phyloP scores from a whole-genome alignment of 2,113 vertebrate species.

The Limanda limanda region DNA sequence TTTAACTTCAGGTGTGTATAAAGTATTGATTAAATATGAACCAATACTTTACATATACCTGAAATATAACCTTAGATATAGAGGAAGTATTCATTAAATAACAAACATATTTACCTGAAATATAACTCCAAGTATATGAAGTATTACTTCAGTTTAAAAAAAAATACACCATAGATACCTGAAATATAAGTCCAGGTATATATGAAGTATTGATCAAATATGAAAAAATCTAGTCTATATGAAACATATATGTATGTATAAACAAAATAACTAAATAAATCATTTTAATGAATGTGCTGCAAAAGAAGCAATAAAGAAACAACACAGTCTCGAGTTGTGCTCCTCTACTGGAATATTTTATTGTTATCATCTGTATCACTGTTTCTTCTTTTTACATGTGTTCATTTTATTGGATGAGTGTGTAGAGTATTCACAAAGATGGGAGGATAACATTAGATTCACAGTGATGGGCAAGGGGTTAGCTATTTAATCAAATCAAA shows the following conservation, averaged over 20 bases:
- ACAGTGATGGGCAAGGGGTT: slow-evolving; percentile 84
- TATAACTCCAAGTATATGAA: no score
- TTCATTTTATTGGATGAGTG: slow-evolving; percentile 79
- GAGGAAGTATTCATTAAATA: no score
- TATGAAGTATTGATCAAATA: no score
- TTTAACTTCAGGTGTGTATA: no score
- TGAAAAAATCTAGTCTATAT: neutral
- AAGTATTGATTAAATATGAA: no score
- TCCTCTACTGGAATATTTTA: slow-evolving; percentile 85
- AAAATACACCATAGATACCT: no score
- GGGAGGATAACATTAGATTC: slow-evolving; percentile 79
- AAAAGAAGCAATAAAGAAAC: slow-evolving; percentile 46
- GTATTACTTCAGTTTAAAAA: no score
- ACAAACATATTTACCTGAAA: no score
- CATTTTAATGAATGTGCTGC: neutral
- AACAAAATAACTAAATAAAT: neutral
- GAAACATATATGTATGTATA: neutral
- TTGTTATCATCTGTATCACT: slow-evolving; percentile 81
- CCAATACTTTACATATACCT: no score
- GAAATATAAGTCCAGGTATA: neutral
- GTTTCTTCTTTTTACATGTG: slow-evolving; percentile 81
- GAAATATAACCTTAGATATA: no score
- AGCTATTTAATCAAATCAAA: slow-evolving; percentile 51
- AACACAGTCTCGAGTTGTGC: slow-evolving; percentile 60
- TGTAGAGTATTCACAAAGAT: slow-evolving; percentile 83